Conservation (phyloP, 2,888 invertebrate species). For the Ectobius pallidus region DNA sequence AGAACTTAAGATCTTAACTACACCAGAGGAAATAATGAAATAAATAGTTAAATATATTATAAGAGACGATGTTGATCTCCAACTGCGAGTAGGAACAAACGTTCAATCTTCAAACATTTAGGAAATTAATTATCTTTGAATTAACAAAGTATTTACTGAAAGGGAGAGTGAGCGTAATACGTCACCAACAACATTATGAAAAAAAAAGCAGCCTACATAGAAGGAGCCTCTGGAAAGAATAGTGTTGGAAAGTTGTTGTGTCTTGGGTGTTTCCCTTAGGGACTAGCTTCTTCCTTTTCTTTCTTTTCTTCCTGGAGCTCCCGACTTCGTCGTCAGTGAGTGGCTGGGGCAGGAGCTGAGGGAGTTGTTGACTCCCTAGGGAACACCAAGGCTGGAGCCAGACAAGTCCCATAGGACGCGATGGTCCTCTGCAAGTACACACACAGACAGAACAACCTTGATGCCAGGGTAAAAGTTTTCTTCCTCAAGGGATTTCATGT, state of each 20-base stretch:
- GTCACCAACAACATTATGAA: too few species aligned
- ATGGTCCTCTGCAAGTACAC: constrained; percentile 11
- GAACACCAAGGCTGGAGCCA: constrained; percentile 19
- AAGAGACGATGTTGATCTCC: too few species aligned
- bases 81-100: too few species aligned
- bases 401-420: constrained; percentile 12
- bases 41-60: too few species aligned
- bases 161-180: too few species aligned
- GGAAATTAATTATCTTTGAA: too few species aligned
- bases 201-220: not conserved
- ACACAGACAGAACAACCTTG: constrained; percentile 23
- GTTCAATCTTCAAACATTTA: too few species aligned
- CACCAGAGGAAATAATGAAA: too few species aligned
- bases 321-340: constrained; percentile 9
- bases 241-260: constrained; percentile 21
- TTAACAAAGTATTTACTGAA: too few species aligned
- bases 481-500: not conserved
- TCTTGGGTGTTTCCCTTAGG: constrained; percentile 16
- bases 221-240: constrained; percentile 7
- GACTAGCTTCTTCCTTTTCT: constrained; percentile 1
- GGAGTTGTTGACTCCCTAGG: constrained; percentile 27
- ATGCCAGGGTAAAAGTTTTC: not conserved
- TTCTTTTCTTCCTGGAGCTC: not conserved
- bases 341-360: constrained; percentile 30
- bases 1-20: too few species aligned